Base-by-base conservation (phyloP, 2,113 vertebrate species). In the Chaetura pelagica region DNA sequence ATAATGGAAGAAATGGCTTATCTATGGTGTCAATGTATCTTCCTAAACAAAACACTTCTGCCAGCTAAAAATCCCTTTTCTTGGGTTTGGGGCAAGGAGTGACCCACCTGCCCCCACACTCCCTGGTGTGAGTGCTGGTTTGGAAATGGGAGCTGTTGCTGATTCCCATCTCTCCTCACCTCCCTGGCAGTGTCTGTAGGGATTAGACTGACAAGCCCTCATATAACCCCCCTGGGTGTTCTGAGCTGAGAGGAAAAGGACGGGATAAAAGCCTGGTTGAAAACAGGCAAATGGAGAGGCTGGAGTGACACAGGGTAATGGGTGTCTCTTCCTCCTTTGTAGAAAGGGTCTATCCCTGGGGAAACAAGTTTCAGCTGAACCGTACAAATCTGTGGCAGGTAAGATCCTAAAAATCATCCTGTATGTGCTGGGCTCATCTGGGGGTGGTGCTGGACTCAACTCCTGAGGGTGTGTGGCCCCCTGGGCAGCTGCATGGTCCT, bases 361-460 rank as follows among this genome's bases (percentile, higher is more conserved):
- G 99, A 61, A 99, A 99, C 97, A 98, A 97, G 89, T 99, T 99
- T 95, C 98, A 98, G 96, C 86, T 84, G n/a, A 99, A 99, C 95
- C 98, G 99, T 74, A 98, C 97, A 87, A 99, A 99, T 94, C 97
- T 99, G 59, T 99, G 99, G 99, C 99, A 99, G 99, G 99, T 99
- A 96, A 98, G 97, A 51, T 15, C 62, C 40, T 93, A 44, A 71
- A 93, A 86, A 42, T 52, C 61, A 48, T 51, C 72, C 48, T 6
- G 0, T 7, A 27, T 42, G 4, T 0, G 0, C 51, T 51, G 30
- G 62, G 63, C 58, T 72, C 30, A 22, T 27, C 67, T 62, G 66
- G 35, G 48, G 12, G 15, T 6, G 18, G 30, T 49, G 12, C 9
- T 64, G 15, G 32, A 23, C 68, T 38, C 2, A 0, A 27, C 27